A percentile compares a stretch with the other conserved stretches of the same genome.
Evolutionary conservation across 2,888 invertebrate species (phyloP).

Genomic region (Orgyia antiqua): DNA sequence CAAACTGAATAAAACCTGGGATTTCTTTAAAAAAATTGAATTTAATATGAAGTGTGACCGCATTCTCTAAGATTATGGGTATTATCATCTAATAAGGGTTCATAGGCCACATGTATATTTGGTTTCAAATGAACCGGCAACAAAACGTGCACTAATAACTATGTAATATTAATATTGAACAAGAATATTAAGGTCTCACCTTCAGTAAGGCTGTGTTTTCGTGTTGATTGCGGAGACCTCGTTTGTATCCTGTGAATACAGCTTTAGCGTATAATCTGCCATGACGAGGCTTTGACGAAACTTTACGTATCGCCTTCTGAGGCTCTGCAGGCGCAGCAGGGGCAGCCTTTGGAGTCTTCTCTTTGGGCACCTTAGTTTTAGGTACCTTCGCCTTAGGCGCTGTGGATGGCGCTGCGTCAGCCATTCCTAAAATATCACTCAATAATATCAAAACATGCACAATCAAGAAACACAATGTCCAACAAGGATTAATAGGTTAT

Average conservation of each 20-base stretch:
- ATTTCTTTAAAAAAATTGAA: too few relatives aligned
- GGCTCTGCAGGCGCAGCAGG: slow-evolving; percentile 75
- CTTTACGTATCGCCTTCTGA: slow-evolving; percentile 69
- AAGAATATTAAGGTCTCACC: slow-evolving; percentile 44
- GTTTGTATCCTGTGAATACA: slow-evolving; percentile 96
- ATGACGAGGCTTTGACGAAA: slow-evolving; percentile 79
- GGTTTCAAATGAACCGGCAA: too few relatives aligned
- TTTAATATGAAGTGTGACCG: too few relatives aligned
- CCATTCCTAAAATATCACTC: slow-evolving; percentile 75
- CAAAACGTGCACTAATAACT: too few relatives aligned
- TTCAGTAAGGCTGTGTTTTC: slow-evolving; percentile 97
- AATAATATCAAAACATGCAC: slow-evolving; percentile 17
- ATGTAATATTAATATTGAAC: too few relatives aligned
- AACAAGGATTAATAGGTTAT: slow-evolving; percentile 49
- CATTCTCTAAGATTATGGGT: too few relatives aligned
- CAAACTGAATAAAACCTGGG: too few relatives aligned
- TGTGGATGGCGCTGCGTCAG: slow-evolving; percentile 77
- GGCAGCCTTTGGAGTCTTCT: slow-evolving; percentile 75
- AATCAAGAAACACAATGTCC: slow-evolving; percentile 18
- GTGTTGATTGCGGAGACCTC: slow-evolving; percentile 97
- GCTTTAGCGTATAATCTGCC: slow-evolving; percentile 98
- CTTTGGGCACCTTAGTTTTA: slow-evolving; percentile 78
- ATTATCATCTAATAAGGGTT: too few relatives aligned
- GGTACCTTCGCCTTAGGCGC: slow-evolving; percentile 74
- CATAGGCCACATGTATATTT: too few relatives aligned